Evolutionary conservation across 2,113 vertebrate species (phyloP).

Genomic region (Drymodes brunneopygia): DNA sequence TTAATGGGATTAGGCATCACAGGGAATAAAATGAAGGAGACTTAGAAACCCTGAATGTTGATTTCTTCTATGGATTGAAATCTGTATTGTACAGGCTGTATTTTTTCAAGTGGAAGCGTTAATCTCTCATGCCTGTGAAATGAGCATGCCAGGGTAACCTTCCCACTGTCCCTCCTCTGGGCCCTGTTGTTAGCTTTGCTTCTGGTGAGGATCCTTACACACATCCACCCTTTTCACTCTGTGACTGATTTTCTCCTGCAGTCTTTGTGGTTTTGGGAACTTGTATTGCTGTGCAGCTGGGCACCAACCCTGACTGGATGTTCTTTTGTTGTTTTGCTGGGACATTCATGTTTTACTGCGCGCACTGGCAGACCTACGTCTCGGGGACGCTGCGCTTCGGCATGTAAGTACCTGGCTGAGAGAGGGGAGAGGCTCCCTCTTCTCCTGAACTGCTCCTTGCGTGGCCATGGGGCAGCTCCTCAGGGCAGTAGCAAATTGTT

Average conservation of each 20-base stretch:
- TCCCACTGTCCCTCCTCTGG: neutral
- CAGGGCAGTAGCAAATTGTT: neutral
- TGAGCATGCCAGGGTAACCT: neutral
- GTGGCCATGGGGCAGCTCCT: neutral
- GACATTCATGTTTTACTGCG: conserved; percentile 99
- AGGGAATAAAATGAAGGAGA: neutral
- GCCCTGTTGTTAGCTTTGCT: neutral
- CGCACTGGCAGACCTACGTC: conserved; percentile 98
- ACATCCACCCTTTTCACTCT: conserved; percentile 13
- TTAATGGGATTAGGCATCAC: neutral
- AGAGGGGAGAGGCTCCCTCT: neutral
- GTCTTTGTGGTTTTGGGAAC: conserved; percentile 98
- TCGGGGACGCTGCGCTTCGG: conserved; percentile 95
- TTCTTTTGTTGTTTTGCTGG: conserved; percentile 99
- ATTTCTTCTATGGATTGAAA: neutral
- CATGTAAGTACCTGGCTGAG: conserved; percentile 86
- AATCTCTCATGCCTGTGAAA: neutral
- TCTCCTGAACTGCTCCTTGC: neutral
- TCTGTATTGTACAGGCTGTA: neutral
- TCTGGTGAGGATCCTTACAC: neutral
- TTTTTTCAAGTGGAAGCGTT: neutral
- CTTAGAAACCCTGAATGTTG: neutral
- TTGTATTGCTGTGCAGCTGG: conserved; percentile 94
- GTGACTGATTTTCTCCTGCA: conserved; percentile 71
- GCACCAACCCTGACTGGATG: conserved; percentile 98